Evolutionary conservation across 2,113 vertebrate species (phyloP), one percentile per base, ranked within the genome.

Genomic region (Ammodytes marinus): DNA sequence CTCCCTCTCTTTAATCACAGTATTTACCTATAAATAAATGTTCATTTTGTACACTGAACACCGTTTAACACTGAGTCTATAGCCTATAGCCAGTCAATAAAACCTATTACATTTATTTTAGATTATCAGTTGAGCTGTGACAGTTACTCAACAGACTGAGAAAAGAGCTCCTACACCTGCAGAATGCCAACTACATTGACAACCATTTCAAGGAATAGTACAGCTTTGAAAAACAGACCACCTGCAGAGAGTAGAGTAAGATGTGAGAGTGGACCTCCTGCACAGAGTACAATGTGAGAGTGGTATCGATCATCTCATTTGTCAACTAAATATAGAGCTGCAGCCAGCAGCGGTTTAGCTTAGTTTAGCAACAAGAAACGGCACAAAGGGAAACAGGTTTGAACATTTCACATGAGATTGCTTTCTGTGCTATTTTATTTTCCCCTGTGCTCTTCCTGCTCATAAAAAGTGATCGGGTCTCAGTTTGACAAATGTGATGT

Each of bases 51-150:
- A 15, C 14, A 9, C 37, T 60, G 39, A 12, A 58, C 55, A 65
- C 17, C 6, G 45, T 50, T 60, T 60, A 12, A 58, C 55, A 65
- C 17, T 12, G 45, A 67, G 14, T 17, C 7, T 27, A 27, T 27
- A 39, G 52, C 47, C 47, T 52, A 27, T 39, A 14, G 14, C 8
- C 15, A 54, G 39, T 8, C 14, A 6, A 53, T 40, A 14, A n/a
- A 53, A 53, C 14, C 66, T 52, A 52, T 68, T 67, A 15, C 60
- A 49, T 53, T 52, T n/a, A 15, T 4, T 74, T 74, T 15, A 11
- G 4, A 52, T 15, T 45, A 12, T 17, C 7, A 53, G 60, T 54
- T 46, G 9, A 65, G 50, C 8, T 14, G 3, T 0, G 4, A 12
- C 0, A 8, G 35, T 12, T 5, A 3, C 15, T 53, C 1, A 17